Evolutionary conservation across 2,888 invertebrate genomes (phyloP), one percentile per base, ranked within the genome.

Genomic region (Calameuta filiformis): DNA sequence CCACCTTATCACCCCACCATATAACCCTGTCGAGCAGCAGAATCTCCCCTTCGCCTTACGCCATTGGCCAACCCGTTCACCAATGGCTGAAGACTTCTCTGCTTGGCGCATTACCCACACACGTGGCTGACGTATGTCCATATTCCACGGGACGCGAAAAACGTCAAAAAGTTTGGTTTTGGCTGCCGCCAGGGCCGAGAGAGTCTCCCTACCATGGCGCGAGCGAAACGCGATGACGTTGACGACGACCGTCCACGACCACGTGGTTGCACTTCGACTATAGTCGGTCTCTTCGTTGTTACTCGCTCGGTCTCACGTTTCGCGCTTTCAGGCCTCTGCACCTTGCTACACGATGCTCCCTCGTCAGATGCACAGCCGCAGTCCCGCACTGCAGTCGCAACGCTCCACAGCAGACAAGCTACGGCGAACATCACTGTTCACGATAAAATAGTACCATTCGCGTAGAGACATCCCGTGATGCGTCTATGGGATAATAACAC

Each of bases 91-190:
- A 23, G 79, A 37, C 76, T 82, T 77, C 79, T 81, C 79, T 76
- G 77, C 85, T 85, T 88, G 87, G 88, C 87, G 87, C 89, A 89
- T 88, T 88, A 87, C 86, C 86, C 87, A 87, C 89, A 90, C 90
- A 90, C 90, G 90, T 90, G 90, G 90, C 87, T 86, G 86, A 88
- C 87, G 87, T 88, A 89, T 88, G 86, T 87, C 87, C 86, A 88
- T 88, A 89, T 88, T 88, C 87, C 85, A 83, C 85, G 82, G 84
- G 73, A 84, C 84, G 86, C 87, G 86, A 88, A 90, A 89, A 90
- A 89, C 87, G 87, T 87, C 87, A 86, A 87, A 89, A 89, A 89
- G 85, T 88, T 87, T 86, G 81, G 84, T 84, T 84, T 86, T 83
- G 83, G 80, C 85, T 84, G 79, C 81, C 71, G 34, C 71, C 71